Evolutionary conservation across 1,140 invertebrate species (phyloP).

Genomic region (Polypedilum vanderplanki): DNA sequence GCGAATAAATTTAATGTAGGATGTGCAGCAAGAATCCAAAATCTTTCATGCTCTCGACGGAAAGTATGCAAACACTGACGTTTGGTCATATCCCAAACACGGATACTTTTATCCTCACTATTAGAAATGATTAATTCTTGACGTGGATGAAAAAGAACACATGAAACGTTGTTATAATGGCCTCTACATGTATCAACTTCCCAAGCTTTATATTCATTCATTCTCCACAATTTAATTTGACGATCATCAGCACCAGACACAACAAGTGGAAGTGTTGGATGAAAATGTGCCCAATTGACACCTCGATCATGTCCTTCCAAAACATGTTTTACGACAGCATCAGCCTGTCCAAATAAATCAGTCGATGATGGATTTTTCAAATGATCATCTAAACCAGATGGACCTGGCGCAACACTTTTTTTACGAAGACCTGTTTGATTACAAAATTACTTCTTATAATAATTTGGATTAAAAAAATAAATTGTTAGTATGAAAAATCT

Average conservation of each 20-base stretch:
- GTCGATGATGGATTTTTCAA: slow-evolving; percentile 80
- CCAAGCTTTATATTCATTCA: slow-evolving; percentile 99
- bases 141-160: slow-evolving; percentile 93
- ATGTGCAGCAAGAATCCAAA: slow-evolving; percentile 93
- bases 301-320: slow-evolving; percentile 95
- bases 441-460: too few relatives aligned
- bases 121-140: slow-evolving; percentile 97
- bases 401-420: slow-evolving; percentile 95
- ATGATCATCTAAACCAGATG: slow-evolving; percentile 82
- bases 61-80: slow-evolving; percentile 94
- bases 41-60: slow-evolving; percentile 89
- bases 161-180: slow-evolving; percentile 99
- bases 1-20: slow-evolving; percentile 80
- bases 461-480: too few relatives aligned
- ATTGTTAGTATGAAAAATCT: background rate
- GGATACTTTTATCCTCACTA: slow-evolving; percentile 95
- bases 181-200: slow-evolving; percentile 98
- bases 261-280: slow-evolving; percentile 89
- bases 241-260: slow-evolving; percentile 97
- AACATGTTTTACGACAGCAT: slow-evolving; percentile 97
- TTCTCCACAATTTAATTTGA: slow-evolving; percentile 96
- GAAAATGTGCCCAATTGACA: slow-evolving; percentile 98
- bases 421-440: slow-evolving; percentile 67
- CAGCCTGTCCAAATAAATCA: slow-evolving; percentile 93
- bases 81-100: slow-evolving; percentile 99